Evolutionary conservation across 2,888 invertebrate species (phyloP), one percentile per base, ranked within the genome.

Genomic region (Rotaria macrura): DNA sequence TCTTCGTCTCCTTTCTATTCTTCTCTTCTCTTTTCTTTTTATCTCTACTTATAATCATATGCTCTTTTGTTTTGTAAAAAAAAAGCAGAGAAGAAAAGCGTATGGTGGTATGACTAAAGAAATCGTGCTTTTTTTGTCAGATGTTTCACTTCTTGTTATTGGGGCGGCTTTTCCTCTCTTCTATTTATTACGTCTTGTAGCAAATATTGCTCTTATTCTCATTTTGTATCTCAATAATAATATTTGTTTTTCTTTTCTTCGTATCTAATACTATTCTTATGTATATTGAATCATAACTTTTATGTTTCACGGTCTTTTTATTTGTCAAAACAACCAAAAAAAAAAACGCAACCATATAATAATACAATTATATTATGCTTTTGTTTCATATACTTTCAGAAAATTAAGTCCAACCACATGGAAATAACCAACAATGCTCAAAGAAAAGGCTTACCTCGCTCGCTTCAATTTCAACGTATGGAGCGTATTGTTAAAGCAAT

Each of bases 401-500:
- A n/a, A 20, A 52, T 65, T 38, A 23, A 52, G 6, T 52, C 23
- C 20, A 20, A 2, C 5, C 3, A 49, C 14, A 79, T 79, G 79
- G 79, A 79, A 40, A 14, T 43, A 25, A 43, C 43, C 7, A 43
- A 0, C 10, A 65, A 29, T 34, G 4, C 20, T 34, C 79, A 43
- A 79, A 34, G 79, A 43, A 79, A 79, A 79, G 43, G 25, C 4
- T n/a, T n/a, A 5, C 79, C 79, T 5, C 79, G 79, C 43, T 79
- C 40, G 4, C 40, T 79, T 43, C 40, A 40, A 79, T 79, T 79
- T 20, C 79, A 79, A 79, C 23, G 43, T 12, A 96, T 97, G 96
- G 96, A 97, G 93, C 93, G 93, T 92, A 93, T 97, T 92, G 95
- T 97, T 91, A 94, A 94, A 92, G 95, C 95, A 93, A 96, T 97